phyloP scores from a whole-genome alignment of 2,797 vertebrate species.

The Aratinga solstitialis region DNA sequence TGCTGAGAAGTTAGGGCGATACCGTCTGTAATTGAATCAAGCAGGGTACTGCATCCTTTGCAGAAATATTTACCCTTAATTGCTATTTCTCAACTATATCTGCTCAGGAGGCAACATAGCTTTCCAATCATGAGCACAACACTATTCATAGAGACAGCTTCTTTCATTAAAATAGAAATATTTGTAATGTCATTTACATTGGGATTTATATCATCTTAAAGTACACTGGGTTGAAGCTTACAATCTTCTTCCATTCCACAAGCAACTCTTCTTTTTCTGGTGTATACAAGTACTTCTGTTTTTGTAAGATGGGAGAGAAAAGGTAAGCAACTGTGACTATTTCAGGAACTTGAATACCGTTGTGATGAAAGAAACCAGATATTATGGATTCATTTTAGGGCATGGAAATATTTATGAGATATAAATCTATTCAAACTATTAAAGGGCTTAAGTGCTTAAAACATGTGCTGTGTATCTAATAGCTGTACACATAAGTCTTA shows the following conservation, averaged over 20 bases:
- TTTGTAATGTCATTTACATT: not conserved
- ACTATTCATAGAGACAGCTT: not conserved
- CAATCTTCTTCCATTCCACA: not conserved
- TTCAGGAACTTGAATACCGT: not conserved
- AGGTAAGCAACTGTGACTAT: not conserved
- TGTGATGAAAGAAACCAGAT: not conserved
- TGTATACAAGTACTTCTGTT: not conserved
- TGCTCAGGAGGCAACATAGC: not conserved
- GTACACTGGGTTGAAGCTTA: not conserved
- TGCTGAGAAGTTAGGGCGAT: not conserved
- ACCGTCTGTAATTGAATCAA: not conserved
- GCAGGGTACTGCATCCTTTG: not conserved
- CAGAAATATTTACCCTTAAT: not conserved
- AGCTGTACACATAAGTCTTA: not conserved
- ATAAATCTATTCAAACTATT: not conserved
- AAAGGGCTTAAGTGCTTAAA: not conserved
- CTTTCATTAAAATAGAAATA: not conserved
- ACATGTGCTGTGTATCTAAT: not conserved
- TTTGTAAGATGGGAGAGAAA: not conserved
- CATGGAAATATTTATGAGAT: conserved; percentile 2
- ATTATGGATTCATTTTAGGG: not conserved
- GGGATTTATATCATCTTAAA: not conserved
- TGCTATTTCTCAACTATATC: not conserved
- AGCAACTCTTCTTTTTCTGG: not conserved
- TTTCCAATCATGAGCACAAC: not conserved